Percentiles rank a stretch among this genome's conserved stretches.
Conservation (phyloP, 2,113 vertebrate species). For the Stigmatopora argus region DNA sequence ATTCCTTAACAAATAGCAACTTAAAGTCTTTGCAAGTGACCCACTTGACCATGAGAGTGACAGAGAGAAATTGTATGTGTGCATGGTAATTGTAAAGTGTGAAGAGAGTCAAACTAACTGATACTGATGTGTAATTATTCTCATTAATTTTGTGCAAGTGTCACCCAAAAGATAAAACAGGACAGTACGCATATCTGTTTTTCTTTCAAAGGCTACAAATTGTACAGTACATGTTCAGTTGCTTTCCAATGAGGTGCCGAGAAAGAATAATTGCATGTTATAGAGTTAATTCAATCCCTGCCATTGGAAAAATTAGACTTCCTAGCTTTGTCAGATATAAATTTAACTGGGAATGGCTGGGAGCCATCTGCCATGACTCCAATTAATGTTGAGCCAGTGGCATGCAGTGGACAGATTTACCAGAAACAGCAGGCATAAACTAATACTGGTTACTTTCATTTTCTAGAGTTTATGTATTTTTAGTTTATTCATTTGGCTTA, state of each 20-base stretch:
- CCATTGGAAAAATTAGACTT: no score
- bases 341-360: no score
- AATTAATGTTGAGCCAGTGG: slow-evolving; percentile 21
- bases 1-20: slow-evolving; percentile 10
- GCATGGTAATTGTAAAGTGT: neutral
- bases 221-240: slow-evolving; percentile 39
- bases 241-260: slow-evolving; percentile 11
- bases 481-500: neutral
- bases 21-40: slow-evolving; percentile 11
- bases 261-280: slow-evolving; percentile 11
- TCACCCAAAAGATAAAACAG: slow-evolving; percentile 1
- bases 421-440: neutral
- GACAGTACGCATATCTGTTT: slow-evolving; percentile 27
- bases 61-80: slow-evolving; percentile 23
- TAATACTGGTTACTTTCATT: no score
- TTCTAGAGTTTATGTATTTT: no score
- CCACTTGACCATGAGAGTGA: slow-evolving; percentile 8
- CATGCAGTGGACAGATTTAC: slow-evolving; percentile 18
- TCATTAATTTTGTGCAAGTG: slow-evolving; percentile 13
- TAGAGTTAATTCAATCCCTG: no score
- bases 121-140: slow-evolving; percentile 28
- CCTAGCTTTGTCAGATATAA: no score
- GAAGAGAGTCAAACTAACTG: slow-evolving; percentile 15
- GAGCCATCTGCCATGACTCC: slow-evolving; percentile 3
- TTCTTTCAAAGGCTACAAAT: slow-evolving; percentile 31